Evolutionary conservation across 2,113 vertebrate genomes (phyloP).

Genomic region (Chloroceryle aenea): DNA sequence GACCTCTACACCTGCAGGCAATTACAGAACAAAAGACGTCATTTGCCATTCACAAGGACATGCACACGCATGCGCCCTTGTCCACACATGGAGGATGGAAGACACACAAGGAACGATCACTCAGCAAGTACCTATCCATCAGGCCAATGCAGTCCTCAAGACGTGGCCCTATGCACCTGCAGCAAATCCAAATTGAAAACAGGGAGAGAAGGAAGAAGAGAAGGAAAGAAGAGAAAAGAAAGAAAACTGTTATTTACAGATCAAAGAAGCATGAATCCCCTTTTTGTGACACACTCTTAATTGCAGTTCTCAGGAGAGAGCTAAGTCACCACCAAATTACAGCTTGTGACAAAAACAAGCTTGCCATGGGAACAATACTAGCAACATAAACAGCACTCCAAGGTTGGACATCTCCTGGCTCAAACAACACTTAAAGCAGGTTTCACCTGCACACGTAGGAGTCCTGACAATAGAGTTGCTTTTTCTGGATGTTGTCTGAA

Average conservation of each 20-base stretch:
- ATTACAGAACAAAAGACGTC: slow-evolving; percentile 82
- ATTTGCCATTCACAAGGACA: slow-evolving; percentile 76
- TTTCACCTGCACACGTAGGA: neutral
- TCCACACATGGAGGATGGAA: slow-evolving; percentile 70
- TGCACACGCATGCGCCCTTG: slow-evolving; percentile 79
- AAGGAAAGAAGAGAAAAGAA: slow-evolving; percentile 47
- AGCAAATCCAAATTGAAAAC: slow-evolving; percentile 59
- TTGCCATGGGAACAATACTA: neutral
- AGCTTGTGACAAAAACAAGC: neutral
- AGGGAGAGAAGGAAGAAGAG: slow-evolving; percentile 14
- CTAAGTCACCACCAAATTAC: neutral
- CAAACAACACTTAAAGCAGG: neutral
- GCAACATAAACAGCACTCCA: neutral
- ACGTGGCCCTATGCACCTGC: slow-evolving; percentile 91
- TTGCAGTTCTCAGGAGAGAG: neutral
- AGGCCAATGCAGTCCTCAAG: slow-evolving; percentile 96
- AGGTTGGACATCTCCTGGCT: neutral
- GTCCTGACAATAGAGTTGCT: slow-evolving; percentile 5
- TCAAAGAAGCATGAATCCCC: neutral
- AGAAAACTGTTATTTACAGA: slow-evolving; percentile 28
- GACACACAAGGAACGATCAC: slow-evolving; percentile 67
- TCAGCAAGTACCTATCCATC: slow-evolving; percentile 93
- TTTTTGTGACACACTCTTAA: neutral
- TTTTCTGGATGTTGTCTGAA: neutral
- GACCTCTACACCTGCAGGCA: slow-evolving; percentile 86